phyloP scores from a whole-genome alignment of 2,113 vertebrate genomes.

The Oceanodroma tethys region DNA sequence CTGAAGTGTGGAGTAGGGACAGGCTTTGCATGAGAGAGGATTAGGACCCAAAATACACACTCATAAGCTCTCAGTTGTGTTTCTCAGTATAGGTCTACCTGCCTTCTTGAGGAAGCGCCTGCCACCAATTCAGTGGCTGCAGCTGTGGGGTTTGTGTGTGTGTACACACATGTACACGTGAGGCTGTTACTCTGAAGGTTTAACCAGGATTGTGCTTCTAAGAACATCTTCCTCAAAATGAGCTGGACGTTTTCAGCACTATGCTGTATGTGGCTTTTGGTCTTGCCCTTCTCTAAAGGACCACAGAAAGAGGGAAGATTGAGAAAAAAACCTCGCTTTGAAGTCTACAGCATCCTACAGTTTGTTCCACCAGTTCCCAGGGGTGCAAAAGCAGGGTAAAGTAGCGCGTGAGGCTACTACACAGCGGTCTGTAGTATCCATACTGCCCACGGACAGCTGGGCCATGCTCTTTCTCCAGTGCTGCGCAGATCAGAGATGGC shows the following conservation, averaged over 20 bases:
- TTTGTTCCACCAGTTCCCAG: not conserved
- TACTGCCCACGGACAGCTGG: not conserved
- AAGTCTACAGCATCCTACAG: not conserved
- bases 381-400: not conserved
- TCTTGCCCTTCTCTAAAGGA: not conserved
- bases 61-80: not conserved
- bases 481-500: not conserved
- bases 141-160: not conserved
- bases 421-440: not conserved
- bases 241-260: not conserved
- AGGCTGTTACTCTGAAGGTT: not conserved
- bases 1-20: not conserved
- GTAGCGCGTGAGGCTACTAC: accelerated
- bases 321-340: not conserved
- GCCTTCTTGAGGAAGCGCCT: not conserved
- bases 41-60: not conserved
- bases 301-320: not conserved
- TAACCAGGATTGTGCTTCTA: not conserved
- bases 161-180: accelerated
- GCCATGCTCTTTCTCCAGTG: not conserved
- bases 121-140: not conserved
- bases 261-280: not conserved
- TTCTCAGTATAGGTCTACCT: not conserved
- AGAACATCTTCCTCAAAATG: not conserved
- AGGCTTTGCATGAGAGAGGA: not conserved